These are phyloP conservation scores for Cranoglanis bouderius DNA, from an alignment of 2,113 vertebrate genomes.

Conservation along the genomic window DNA sequence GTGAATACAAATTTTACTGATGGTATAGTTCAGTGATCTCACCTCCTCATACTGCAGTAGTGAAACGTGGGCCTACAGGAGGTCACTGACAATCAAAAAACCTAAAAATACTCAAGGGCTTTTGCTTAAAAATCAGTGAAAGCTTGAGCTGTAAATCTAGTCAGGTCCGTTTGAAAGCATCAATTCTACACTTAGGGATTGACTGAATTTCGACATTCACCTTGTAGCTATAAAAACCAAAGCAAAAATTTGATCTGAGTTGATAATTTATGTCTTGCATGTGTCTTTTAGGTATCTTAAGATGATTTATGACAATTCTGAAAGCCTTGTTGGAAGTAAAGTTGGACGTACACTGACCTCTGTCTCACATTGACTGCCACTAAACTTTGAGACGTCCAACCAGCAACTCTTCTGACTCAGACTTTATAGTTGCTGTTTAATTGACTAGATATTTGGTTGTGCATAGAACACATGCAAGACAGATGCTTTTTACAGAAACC, in stretches of 20 bases:
- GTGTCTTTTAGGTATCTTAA: neutral
- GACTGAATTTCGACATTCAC: neutral
- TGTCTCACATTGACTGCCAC: neutral
- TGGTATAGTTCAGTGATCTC: neutral
- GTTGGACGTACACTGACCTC: neutral
- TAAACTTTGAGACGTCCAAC: neutral
- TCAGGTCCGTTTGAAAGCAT: neutral
- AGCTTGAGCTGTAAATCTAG: neutral
- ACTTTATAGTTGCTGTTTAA: constrained; percentile 13
- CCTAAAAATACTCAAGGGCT: neutral
- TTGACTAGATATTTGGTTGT: constrained; percentile 2
- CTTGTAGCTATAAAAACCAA: neutral
- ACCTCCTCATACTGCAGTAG: neutral
- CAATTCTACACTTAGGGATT: neutral
- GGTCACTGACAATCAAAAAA: neutral
- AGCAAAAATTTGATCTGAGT: neutral
- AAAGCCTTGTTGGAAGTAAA: neutral
- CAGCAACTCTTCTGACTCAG: neutral
- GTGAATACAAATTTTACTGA: neutral
- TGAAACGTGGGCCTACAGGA: neutral
- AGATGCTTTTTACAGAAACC: neutral
- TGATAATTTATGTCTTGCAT: neutral
- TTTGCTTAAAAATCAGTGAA: neutral
- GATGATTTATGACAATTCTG: neutral
- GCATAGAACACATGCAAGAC: constrained; percentile 2